Conservation (phyloP, 2,888 invertebrate species). For the Empis stercorea region DNA sequence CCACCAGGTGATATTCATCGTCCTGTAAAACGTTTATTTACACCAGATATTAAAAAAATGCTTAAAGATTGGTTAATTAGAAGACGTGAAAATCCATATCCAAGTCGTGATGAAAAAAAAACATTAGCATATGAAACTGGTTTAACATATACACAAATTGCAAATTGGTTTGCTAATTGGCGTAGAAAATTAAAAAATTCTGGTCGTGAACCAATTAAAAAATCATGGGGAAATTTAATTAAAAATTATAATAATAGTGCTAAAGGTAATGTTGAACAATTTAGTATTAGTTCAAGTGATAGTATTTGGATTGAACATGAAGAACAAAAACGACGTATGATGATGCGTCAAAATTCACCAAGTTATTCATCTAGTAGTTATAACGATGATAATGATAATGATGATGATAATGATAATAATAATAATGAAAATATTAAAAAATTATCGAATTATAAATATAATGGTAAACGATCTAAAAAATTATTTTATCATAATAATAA, state of each 20-base stretch:
- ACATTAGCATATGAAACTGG: constrained; percentile 59
- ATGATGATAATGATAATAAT: constrained; percentile 11
- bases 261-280: constrained; percentile 65
- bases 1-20: constrained; percentile 38
- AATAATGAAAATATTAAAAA: constrained; percentile 5
- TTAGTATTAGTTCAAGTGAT: constrained; percentile 64
- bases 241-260: constrained; percentile 59
- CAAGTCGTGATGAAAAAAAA: constrained; percentile 65
- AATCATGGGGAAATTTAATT: constrained; percentile 60
- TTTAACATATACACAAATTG: constrained; percentile 64
- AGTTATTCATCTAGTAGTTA: constrained; percentile 6
- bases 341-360: constrained; percentile 2
- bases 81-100: constrained; percentile 64
- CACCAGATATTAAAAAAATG: constrained; percentile 65
- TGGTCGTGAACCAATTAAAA: constrained; percentile 51
- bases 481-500: no score
- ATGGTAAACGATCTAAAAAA: not conserved
- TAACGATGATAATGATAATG: constrained; percentile 15
- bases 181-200: constrained; percentile 64
- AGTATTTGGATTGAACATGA: constrained; percentile 66
- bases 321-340: constrained; percentile 14
- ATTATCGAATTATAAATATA: not conserved
- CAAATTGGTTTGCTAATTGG: constrained; percentile 77
- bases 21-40: constrained; percentile 59
- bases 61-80: constrained; percentile 66